Percentiles rank a stretch among this genome's conserved stretches.
These are phyloP conservation scores for Stenopsyche tienmushanensis DNA, from an alignment of 1,140 invertebrate genomes.

Conservation along the genomic window DNA sequence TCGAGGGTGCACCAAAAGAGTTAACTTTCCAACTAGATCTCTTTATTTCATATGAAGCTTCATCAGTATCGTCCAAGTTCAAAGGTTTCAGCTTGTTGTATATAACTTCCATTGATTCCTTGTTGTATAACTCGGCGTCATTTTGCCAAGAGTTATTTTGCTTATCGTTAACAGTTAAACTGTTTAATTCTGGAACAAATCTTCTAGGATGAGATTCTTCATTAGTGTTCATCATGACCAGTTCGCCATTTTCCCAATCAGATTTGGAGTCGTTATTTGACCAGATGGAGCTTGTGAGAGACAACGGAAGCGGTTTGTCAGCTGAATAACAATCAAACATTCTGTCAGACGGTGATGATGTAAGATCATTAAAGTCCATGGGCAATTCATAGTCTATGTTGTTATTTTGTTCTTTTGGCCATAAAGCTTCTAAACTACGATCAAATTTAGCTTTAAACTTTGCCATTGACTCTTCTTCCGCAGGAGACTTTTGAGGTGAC, in stretches of 20 bases:
- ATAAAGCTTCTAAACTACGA: slow-evolving; percentile 64
- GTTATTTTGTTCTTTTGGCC: slow-evolving; percentile 53
- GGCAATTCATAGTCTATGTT: slow-evolving; percentile 60
- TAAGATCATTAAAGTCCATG: slow-evolving; percentile 59
- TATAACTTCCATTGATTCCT: slow-evolving; percentile 45
- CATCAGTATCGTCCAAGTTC: slow-evolving; percentile 45
- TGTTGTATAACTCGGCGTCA: slow-evolving; percentile 39
- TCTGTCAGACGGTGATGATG: slow-evolving; percentile 56
- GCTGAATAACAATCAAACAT: slow-evolving; percentile 48
- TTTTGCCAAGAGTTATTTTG: slow-evolving; percentile 39
- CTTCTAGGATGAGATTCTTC: slow-evolving; percentile 8
- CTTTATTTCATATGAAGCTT: slow-evolving; percentile 32
- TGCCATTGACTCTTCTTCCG: slow-evolving; percentile 60
- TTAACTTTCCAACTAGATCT: background rate
- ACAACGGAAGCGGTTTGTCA: slow-evolving; percentile 48
- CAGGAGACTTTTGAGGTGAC: slow-evolving; percentile 45
- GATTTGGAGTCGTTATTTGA: slow-evolving; percentile 45
- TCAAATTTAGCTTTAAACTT: slow-evolving; percentile 68
- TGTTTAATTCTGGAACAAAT: slow-evolving; percentile 4
- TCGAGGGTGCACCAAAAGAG: background rate
- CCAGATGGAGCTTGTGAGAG: slow-evolving; percentile 50
- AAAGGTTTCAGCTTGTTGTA: slow-evolving; percentile 50
- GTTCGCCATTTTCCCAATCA: slow-evolving; percentile 13
- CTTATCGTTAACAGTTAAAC: slow-evolving; percentile 2
- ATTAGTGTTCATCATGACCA: background rate